Conservation (phyloP, 2,888 invertebrate genomes). For the Platynereis dumerilii region DNA sequence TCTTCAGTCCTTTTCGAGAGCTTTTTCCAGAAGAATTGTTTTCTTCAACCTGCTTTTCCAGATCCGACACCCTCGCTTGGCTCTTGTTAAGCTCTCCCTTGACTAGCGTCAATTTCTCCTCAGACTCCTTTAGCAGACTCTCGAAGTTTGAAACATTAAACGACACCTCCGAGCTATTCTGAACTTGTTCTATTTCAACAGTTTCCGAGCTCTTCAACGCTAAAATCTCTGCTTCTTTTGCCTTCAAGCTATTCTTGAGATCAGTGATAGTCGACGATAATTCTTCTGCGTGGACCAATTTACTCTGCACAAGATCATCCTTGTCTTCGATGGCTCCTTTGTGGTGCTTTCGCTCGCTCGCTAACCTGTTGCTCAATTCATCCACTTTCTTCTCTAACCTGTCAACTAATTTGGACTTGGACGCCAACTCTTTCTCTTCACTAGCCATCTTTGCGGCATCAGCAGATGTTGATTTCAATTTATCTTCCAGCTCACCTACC, state of each 20-base stretch:
- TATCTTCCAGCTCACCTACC: conserved; percentile 25
- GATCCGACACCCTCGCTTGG: conserved; percentile 6
- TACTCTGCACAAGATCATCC: conserved; percentile 20
- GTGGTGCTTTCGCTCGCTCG: conserved; percentile 15
- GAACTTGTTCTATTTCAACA: conserved; percentile 7
- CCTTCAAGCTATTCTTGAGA: conserved; percentile 24
- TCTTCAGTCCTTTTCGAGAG: neutral
- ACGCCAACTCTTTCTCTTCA: conserved; percentile 5
- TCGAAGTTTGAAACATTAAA: neutral
- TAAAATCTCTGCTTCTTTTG: conserved; percentile 3
- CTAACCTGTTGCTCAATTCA: conserved; percentile 9
- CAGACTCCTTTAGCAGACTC: neutral
- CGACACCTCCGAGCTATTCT: neutral
- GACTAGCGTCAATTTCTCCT: neutral
- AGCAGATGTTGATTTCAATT: conserved; percentile 7
- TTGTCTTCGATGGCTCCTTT: conserved; percentile 11
- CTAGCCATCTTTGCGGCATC: neutral
- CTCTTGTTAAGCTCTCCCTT: conserved; percentile 9
- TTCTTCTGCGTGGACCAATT: conserved; percentile 17
- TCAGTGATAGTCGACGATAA: conserved; percentile 12
- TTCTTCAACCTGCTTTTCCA: conserved; percentile 33
- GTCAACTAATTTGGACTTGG: conserved; percentile 1
- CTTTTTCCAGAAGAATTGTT: conserved; percentile 10
- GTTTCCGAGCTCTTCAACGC: neutral
- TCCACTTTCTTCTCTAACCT: conserved; percentile 16